A percentile compares a stretch with the other conserved stretches of the same genome.
Conservation (phyloP, 2,888 invertebrate genomes). For the Erebia epiphron region DNA sequence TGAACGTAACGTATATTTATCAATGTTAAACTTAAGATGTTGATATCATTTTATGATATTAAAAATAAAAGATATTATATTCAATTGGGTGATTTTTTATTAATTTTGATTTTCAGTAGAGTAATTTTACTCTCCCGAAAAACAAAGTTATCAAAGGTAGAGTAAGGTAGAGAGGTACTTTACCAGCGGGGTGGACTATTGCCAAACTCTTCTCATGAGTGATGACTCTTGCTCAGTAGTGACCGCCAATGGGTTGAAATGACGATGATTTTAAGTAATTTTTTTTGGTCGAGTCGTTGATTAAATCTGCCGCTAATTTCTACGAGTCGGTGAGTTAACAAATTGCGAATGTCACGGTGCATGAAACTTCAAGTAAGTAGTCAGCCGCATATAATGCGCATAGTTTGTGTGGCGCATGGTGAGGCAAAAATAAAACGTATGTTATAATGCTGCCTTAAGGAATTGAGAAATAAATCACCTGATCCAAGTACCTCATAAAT, state of each 20-base stretch:
- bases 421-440: conserved; percentile 2
- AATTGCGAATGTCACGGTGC: no score
- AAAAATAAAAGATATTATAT: conserved; percentile 73
- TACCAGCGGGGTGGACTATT: neutral
- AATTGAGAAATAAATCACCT: conserved; percentile 33
- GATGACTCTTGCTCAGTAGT: no score
- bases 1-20: conserved; percentile 67
- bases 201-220: no score
- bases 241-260: no score
- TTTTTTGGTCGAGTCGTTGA: no score
- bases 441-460: conserved; percentile 12
- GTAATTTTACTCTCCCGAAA: no score
- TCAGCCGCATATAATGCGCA: neutral
- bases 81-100: conserved; percentile 45
- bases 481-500: conserved; percentile 46
- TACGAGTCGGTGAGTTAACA: no score
- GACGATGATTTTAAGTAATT: no score
- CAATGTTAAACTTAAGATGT: conserved; percentile 81
- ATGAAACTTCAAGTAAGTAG: neutral
- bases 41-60: conserved; percentile 82
- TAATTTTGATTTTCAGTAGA: conserved; percentile 8
- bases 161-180: no score
- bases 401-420: neutral
- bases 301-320: no score
- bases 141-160: no score